Evolutionary conservation across 2,888 invertebrate species (phyloP), one percentile per base, ranked within the genome.

Genomic region (Nymphalis polychloros): DNA sequence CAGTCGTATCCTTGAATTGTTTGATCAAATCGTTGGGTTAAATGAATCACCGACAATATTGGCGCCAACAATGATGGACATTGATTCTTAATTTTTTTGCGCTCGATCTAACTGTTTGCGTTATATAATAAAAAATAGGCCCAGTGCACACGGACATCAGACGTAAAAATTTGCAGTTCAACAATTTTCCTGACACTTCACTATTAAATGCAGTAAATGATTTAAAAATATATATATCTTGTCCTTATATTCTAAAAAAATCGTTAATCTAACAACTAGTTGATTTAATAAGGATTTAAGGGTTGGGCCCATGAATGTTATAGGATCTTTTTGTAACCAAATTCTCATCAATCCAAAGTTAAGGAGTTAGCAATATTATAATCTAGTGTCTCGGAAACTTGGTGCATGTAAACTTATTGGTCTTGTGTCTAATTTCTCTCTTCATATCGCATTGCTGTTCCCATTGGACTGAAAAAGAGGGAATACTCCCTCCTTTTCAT

Each of bases 71-170:
- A 63, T 63, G 23, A 52, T 31, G 60, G 55, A 27, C 55, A 55
- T 46, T 59, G 53, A 59, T 67, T 64, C 27, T 59, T 27, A 27
- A 27, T 46, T 41, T 60, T 71, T 66, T 68, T 61, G 47, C 48
- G 2, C 64, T 53, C 55, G 61, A 31, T 23, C n/a, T 68, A 68
- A 61, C 57, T 27, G 71, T 66, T 63, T 55, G 53, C 48, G 31
- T 50, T 63, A 53, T n/a, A 48, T 13, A 35, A 55, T 63, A 50
- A 66, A 35, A 13, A 16, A 20, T 55, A 63, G 23, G 52, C 52
- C 16, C 5, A 63, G 48, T 59, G 41, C 52, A 27, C 50, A 52
- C 7, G 46, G 35, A 60, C 64, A 57, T 46, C 60, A 64, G 62
- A 41, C 57, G 64, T 62, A 52, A 64, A 49, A 59, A 20, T 8